Evolutionary conservation across 2,888 invertebrate genomes (phyloP).

Genomic region (Drosophila yooni): DNA sequence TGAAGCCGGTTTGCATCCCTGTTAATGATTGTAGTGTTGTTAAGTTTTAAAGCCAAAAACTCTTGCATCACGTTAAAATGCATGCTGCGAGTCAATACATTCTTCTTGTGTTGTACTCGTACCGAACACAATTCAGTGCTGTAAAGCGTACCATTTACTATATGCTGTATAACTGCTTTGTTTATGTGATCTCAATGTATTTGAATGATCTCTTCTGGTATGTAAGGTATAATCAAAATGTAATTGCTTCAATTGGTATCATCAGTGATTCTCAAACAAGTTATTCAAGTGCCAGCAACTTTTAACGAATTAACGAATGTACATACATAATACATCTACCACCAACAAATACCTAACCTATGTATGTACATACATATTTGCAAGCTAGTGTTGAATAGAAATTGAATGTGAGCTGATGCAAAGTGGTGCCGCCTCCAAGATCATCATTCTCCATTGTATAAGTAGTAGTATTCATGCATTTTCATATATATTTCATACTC

Average conservation of each 20-base stretch:
- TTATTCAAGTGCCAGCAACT: constrained; percentile 3
- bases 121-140: constrained; percentile 1
- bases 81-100: constrained; percentile 11
- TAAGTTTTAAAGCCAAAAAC: not conserved
- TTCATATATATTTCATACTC: constrained; percentile 2
- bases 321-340: not conserved
- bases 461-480: constrained; percentile 14
- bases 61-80: too few species aligned
- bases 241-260: constrained; percentile 5
- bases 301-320: not conserved
- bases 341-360: not conserved
- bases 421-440: not conserved
- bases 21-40: constrained; percentile 14
- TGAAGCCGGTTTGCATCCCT: constrained; percentile 5
- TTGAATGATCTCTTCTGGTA: constrained; percentile 29
- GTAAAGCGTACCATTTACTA: not conserved
- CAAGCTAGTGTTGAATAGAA: not conserved
- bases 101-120: not conserved
- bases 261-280: constrained; percentile 4
- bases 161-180: constrained; percentile 24
- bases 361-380: not conserved
- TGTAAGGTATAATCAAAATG: constrained; percentile 30
- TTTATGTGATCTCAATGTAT: constrained; percentile 11
- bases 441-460: constrained; percentile 1
- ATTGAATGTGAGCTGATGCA: not conserved